Conservation (phyloP, 30 jellyfish, hydroid and myxozoan species). For the Mastigias papua region DNA sequence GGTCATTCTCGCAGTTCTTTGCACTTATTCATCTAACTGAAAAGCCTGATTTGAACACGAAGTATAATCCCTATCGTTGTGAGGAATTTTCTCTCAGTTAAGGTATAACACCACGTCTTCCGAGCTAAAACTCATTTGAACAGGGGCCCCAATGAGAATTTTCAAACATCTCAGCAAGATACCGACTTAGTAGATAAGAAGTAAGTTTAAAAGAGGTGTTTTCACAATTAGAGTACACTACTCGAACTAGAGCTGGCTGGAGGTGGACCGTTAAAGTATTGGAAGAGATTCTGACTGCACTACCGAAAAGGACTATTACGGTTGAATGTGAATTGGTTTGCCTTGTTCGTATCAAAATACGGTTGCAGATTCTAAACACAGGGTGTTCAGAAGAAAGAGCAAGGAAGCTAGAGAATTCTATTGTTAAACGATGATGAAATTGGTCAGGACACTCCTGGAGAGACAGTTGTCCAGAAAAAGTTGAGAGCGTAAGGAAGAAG, state of each 20-base stretch:
- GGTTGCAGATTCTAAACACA: too few species aligned
- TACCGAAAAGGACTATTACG: too few species aligned
- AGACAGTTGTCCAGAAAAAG: background rate
- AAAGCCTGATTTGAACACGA: constrained; percentile 45
- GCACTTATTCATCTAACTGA: constrained; percentile 33
- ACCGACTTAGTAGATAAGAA: constrained; percentile 41
- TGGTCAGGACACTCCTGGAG: background rate
- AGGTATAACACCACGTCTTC: constrained; percentile 68
- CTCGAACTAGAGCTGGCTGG: too few species aligned
- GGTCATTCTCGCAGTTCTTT: constrained; percentile 58
- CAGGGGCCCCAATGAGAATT: constrained; percentile 68
- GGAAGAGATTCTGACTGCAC: too few species aligned
- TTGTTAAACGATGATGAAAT: background rate
- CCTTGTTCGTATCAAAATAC: too few species aligned
- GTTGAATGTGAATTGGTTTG: too few species aligned
- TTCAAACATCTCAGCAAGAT: constrained; percentile 68
- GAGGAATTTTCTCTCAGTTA: constrained; percentile 68
- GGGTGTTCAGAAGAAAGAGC: background rate
- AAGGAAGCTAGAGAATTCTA: background rate
- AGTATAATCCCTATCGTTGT: constrained; percentile 56
- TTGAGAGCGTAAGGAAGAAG: background rate
- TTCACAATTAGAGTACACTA: background rate
- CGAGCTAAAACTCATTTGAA: constrained; percentile 41
- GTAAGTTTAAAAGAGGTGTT: constrained; percentile 30
- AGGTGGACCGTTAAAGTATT: too few species aligned